phyloP scores from a whole-genome alignment of 2,888 invertebrate genomes.

The Copidosoma aretas region DNA sequence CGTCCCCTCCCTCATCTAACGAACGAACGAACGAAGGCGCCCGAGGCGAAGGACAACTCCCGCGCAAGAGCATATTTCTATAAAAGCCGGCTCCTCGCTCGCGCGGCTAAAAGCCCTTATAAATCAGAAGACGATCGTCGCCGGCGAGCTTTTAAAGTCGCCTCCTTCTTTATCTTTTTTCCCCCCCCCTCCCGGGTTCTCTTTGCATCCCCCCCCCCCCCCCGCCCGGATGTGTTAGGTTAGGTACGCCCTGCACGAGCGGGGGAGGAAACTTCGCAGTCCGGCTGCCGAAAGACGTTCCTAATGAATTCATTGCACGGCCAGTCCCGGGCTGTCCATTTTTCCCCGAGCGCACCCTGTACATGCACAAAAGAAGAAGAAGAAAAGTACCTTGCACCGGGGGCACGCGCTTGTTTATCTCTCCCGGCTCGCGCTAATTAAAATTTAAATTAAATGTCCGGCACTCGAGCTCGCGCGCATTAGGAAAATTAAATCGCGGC shows the following conservation, averaged over 20 bases:
- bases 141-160: slow-evolving; percentile 44
- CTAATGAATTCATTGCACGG: background rate
- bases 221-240: background rate
- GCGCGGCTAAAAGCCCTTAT: slow-evolving; percentile 60
- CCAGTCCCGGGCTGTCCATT: background rate
- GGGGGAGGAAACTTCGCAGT: background rate
- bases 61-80: slow-evolving; percentile 15
- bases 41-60: background rate
- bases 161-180: background rate
- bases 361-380: background rate
- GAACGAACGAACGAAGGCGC: background rate
- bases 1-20: background rate
- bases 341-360: background rate
- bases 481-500: slow-evolving; percentile 24
- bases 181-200: background rate
- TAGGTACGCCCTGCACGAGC: too few species aligned
- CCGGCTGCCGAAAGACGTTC: background rate
- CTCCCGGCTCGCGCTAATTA: slow-evolving; percentile 31
- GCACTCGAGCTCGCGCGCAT: background rate
- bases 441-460: slow-evolving; percentile 36
- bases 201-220: background rate
- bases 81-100: slow-evolving; percentile 32
- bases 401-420: slow-evolving; percentile 9
- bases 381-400: background rate
- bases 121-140: slow-evolving; percentile 57